These are phyloP conservation scores for Ameiurus melas DNA, from an alignment of 2,113 vertebrate species.

Conservation along the genomic window DNA sequence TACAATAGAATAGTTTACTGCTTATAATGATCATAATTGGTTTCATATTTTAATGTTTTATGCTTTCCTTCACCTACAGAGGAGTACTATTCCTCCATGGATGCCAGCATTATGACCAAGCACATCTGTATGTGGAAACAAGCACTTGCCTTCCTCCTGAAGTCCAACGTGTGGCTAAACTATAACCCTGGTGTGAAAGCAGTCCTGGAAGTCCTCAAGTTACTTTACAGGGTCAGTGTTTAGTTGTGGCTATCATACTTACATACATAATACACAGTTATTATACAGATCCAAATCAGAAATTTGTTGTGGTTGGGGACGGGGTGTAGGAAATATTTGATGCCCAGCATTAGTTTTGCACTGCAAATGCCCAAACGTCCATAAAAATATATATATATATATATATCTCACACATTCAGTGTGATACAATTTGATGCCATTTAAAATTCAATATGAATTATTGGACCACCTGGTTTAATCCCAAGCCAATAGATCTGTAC, in stretches of 20 bases:
- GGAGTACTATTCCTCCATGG: conserved; percentile 60
- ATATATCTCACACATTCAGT: not conserved
- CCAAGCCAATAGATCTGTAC: not conserved
- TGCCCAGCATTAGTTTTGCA: not conserved
- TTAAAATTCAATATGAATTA: not conserved
- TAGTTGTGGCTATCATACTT: not conserved
- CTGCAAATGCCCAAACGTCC: not conserved
- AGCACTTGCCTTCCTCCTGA: conserved; percentile 63
- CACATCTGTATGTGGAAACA: conserved; percentile 69
- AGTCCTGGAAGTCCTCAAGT: conserved; percentile 63
- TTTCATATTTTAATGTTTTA: not conserved
- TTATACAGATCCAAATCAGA: not conserved
- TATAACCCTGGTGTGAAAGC: conserved; percentile 57
- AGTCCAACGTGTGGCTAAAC: conserved; percentile 28
- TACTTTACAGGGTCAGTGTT: conserved; percentile 64
- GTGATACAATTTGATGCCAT: not conserved
- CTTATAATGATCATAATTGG: not conserved
- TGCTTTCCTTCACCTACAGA: conserved; percentile 49
- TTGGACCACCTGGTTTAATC: not conserved
- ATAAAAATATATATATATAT: too few relatives aligned
- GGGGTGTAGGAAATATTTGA: conserved; percentile 59
- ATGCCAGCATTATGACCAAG: conserved; percentile 51
- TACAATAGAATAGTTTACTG: not conserved
- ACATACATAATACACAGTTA: not conserved
- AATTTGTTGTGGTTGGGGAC: not conserved